Evolutionary conservation across 2,888 invertebrate genomes (phyloP), one percentile per base, ranked within the genome.

Genomic region (Meghimatium bilineatum): DNA sequence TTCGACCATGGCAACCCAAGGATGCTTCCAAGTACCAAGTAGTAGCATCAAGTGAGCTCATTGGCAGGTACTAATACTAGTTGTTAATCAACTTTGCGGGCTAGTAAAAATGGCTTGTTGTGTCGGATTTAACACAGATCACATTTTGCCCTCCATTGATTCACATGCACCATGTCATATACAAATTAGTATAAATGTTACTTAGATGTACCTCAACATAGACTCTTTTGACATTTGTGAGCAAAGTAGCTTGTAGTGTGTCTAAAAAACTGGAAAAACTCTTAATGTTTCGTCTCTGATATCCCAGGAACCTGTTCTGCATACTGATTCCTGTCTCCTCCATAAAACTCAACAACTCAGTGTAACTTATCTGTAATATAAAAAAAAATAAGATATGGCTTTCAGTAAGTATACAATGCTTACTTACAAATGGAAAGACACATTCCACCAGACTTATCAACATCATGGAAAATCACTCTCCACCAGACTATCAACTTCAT

Each of bases 231-330:
- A 91, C 89, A 80, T 91, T 91, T 12, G 90, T 91, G 2, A 91
- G 87, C 36, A 92, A 79, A 1, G 91, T 89, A 20, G 89, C 89
- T 85, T 92, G 91, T 29, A 92, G 85, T 3, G 90, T 89, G 71
- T 89, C 88, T 74, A 91, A 86, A 84, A 91, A 92, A 5, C 89
- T 88, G 76, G 88, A 86, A 20, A 92, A 83, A 71, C 87, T 90
- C 29, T 83, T 88, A 36, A 92, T 89, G 36, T 90, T 89, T 29
- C 88, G 87, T 49, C 91, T 85, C 82, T 90, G 90, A 87, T 91
- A 91, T 49, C 91, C 91, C 56, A 90, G 89, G 88, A 91, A 92
- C 67, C 90, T 89, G 29, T 89, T 86, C 86, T 91, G 91, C 60
- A 92, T 85, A 74, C 87, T 88, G 52, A 91, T 89, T 23, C 90